Base-by-base conservation (phyloP, 2,888 invertebrate species). In the Coremacera marginata region DNA sequence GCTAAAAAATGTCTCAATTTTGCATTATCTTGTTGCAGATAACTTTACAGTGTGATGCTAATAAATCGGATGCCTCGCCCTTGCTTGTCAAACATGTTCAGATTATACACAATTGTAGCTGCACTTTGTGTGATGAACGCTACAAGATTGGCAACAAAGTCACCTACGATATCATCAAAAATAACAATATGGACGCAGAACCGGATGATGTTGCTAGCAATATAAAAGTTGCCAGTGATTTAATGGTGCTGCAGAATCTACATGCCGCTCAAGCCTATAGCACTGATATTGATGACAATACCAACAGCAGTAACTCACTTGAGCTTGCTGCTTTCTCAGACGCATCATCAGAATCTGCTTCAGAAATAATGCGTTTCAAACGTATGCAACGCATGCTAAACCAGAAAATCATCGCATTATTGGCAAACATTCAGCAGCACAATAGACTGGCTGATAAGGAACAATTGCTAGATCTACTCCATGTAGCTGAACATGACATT, bases 61-160 rank as follows among this genome's bases (percentile, higher is more conserved):
- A 22, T 11, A 55, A 55, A 22, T 55, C 19, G 1, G 55, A 55
- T 22, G 19, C 19, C 1, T 19, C 55, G 5, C 55, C 55, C 1
- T 22, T 55, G 19, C 89, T 92, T 84, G 91, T 91, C 77, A 93
- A 93, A 86, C 90, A 91, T 27, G 92, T 93, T 0, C 92, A 94
- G 85, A 91, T 93, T 75, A 93, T 94, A 76, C 91, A 91, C 19
- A 93, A 93, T 82, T 94, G 94, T 83, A 92, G 92, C 19, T 94
- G 94, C 84, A 91, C 91, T 77, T 91, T 92, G 0, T 93, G 93
- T 82, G 90, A 91, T 80, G 89, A 89, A 0, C 49, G 63, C 51
- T 63, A 4, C 31, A 19, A 11, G 55, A 55, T 22, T 4, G 55
- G n/a, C 55, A 55, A 55, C 55, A 55, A 55, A 55, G 22, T 55